Conservation (phyloP, 2,888 invertebrate genomes). For the Sarcophaga carnaria region DNA sequence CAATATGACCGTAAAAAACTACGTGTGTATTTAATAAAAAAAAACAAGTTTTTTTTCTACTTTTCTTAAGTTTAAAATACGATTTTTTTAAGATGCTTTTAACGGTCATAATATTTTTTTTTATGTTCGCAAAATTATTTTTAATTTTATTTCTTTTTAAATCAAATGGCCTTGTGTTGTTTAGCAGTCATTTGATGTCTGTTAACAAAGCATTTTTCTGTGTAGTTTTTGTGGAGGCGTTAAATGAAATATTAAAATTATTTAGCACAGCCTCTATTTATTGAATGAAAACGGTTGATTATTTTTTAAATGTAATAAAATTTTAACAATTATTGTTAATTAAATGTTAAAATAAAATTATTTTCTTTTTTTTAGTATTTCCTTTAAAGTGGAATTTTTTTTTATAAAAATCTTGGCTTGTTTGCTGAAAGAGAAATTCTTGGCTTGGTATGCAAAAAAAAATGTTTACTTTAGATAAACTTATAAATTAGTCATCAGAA, state of each 20-base stretch:
- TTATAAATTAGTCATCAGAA: too few relatives aligned
- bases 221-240: constrained; percentile 16
- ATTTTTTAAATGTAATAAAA: not conserved
- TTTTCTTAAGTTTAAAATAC: constrained; percentile 14
- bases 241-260: not conserved
- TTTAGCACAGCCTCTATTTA: not conserved
- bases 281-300: not conserved
- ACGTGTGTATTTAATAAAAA: constrained; percentile 2
- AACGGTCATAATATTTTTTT: not conserved
- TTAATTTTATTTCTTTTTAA: constrained; percentile 3
- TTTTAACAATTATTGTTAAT: constrained; percentile 1
- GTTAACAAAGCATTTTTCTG: not conserved
- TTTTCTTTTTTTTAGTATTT: not conserved
- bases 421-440: too few relatives aligned
- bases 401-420: too few relatives aligned
- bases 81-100: not conserved
- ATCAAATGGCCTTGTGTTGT: constrained; percentile 40
- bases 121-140: not conserved
- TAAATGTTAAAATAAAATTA: not conserved
- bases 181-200: constrained; percentile 1
- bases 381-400: not conserved
- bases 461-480: too few relatives aligned
- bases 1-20: constrained; percentile 11
- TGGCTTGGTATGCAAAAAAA: too few relatives aligned
- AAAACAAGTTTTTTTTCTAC: constrained; percentile 40